Conservation (phyloP, 2,113 vertebrate species). For the Boulengeromyrus knoepffleri region DNA sequence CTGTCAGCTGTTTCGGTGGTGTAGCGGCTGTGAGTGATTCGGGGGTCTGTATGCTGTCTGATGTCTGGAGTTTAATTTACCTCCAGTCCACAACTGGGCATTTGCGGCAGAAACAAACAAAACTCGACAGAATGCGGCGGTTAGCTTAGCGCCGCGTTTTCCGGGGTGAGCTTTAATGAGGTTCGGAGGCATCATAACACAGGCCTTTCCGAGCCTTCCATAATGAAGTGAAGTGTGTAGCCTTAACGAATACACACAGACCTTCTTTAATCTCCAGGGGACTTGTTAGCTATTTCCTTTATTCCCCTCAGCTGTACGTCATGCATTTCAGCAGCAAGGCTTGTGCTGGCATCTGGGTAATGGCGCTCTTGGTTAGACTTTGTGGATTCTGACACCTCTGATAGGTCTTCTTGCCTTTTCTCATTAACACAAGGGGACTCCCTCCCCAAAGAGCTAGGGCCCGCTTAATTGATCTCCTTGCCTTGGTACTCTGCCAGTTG, state of each 20-base stretch:
- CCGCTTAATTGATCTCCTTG: not conserved
- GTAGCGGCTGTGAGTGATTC: conserved; percentile 37
- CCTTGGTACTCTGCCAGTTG: not conserved
- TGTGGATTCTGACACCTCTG: not conserved
- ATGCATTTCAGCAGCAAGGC: conserved; percentile 1
- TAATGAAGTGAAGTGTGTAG: not conserved
- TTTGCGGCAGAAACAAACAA: conserved; percentile 2
- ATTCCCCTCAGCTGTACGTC: not conserved
- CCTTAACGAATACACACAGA: not conserved
- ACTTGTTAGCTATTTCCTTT: not conserved
- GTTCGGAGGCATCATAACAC: not conserved
- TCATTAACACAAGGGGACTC: not conserved
- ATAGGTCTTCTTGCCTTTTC: not conserved
- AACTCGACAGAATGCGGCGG: not conserved
- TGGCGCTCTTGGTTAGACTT: not conserved
- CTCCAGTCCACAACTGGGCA: conserved; percentile 24
- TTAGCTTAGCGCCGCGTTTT: not conserved
- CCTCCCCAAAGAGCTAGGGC: not conserved
- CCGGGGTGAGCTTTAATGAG: conserved; percentile 10
- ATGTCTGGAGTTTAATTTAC: conserved; percentile 54
- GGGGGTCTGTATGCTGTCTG: conserved; percentile 44
- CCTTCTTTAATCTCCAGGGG: not conserved
- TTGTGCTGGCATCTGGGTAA: not conserved
- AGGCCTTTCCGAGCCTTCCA: not conserved
- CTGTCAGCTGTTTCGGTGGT: conserved; percentile 49